Conservation (phyloP, 2,113 vertebrate genomes). For the Neodontobutis hainanensis region DNA sequence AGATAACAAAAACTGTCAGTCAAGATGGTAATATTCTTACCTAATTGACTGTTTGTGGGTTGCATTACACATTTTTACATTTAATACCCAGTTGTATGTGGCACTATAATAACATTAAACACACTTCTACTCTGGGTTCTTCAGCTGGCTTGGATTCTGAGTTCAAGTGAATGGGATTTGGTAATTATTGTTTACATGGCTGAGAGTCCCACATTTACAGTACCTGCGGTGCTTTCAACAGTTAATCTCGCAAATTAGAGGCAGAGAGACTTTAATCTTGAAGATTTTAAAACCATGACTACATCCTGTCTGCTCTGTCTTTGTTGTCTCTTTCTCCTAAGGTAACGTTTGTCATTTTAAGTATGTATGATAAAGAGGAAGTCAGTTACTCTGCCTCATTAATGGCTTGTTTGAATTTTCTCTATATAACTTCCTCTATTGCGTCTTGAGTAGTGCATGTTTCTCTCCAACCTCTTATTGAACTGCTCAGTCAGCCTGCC, state of each 20-base stretch:
- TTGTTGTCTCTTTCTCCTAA: neutral
- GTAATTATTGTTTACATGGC: conserved; percentile 40
- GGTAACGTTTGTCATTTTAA: conserved; percentile 11
- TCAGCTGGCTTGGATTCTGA: neutral
- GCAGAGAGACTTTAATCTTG: conserved; percentile 11
- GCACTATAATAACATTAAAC: neutral
- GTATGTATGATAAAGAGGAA: neutral
- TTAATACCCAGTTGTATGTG: neutral
- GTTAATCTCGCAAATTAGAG: conserved; percentile 28
- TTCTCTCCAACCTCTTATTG: neutral
- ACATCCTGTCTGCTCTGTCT: neutral
- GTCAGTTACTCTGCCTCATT: conserved; percentile 24
- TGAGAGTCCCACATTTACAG: conserved; percentile 5
- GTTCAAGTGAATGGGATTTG: conserved; percentile 17
- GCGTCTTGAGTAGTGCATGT: neutral
- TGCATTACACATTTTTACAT: neutral
- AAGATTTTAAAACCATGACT: neutral
- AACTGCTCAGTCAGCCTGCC: neutral
- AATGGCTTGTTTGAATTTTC: conserved; percentile 13
- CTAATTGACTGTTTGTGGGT: neutral
- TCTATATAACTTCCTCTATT: neutral
- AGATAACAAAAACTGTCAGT: conserved; percentile 48
- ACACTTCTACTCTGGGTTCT: neutral
- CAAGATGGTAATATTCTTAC: conserved; percentile 14
- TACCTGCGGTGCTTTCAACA: conserved; percentile 1